phyloP scores from a whole-genome alignment of 2,113 vertebrate genomes.

The Psittacula cyanocephala region DNA sequence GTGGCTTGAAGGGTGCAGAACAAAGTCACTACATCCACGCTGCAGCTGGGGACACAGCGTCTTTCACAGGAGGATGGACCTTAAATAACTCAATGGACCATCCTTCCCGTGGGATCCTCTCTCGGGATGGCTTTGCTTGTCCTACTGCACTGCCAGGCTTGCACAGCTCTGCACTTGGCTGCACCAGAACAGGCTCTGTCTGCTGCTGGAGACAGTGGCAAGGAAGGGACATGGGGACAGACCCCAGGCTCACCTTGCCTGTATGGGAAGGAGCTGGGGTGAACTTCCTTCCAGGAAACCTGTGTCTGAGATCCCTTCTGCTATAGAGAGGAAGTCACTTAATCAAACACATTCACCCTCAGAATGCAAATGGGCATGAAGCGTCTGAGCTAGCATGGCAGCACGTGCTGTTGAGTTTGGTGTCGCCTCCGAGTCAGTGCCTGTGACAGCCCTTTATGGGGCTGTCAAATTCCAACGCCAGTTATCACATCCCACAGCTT shows the following conservation, averaged over 20 bases:
- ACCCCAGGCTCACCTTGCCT: background rate
- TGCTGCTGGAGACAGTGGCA: background rate
- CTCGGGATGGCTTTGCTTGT: background rate
- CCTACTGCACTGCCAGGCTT: background rate
- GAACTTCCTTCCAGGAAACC: background rate
- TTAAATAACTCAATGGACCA: background rate
- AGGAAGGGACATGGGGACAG: background rate
- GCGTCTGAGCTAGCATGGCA: background rate
- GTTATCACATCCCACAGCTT: accelerated
- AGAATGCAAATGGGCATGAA: background rate
- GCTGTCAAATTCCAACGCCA: background rate
- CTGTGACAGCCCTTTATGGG: background rate
- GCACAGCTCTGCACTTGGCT: accelerated
- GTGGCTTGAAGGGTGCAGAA: background rate
- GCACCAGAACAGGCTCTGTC: background rate
- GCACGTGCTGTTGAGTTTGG: accelerated
- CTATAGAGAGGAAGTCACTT: background rate
- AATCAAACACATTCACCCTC: background rate
- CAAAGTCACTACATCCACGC: background rate
- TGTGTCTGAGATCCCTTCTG: background rate
- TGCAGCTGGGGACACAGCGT: background rate
- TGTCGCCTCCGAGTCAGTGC: accelerated
- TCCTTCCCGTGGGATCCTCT: background rate
- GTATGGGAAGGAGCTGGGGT: background rate
- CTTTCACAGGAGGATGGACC: background rate